Evolutionary conservation across 2,113 vertebrate species (phyloP), one percentile per base, ranked within the genome.

Genomic region (Pterocles orientalis): DNA sequence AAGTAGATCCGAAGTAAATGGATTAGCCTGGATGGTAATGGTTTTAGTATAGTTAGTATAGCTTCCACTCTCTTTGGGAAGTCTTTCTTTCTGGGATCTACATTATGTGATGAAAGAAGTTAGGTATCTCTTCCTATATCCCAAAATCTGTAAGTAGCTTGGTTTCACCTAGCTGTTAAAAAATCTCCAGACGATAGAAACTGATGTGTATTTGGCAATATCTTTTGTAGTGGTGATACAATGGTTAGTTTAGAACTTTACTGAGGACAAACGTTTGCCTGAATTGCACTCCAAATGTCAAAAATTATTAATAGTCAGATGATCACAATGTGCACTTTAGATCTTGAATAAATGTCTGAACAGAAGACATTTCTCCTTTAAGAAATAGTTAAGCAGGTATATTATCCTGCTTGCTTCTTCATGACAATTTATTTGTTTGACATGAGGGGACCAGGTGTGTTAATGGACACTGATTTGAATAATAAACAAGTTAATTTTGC

Each of bases 401-500:
- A 47, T 84, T 57, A 15, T 86, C 36, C 50, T 69, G 76, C 76
- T 88, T 5, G 1, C 75, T 73, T 92, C 84, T 68, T 96, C 75
- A 43, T 83, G 4, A 5, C 47, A 56, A 34, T 82, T 28, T 60
- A 86, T 69, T 65, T 82, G 18, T 77, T 90, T 75, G 34, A 16
- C 14, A 16, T 71, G 56, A 83, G 58, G 78, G 43, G 36, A 21
- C 34, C 33, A n/a, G 31, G 18, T 77, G 3, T 96, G 54, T 76
- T 89, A 78, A 93, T 83, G 83, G 77, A n/a, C 56, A 75, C 45
- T 95, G 81, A 90, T 96, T 79, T 96, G 68, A 96, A 86, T 88
- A 69, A 81, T 89, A 95, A 95, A 85, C 23, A 94, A 97, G 96
- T 96, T 86, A 95, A 82, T 29, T 87, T 82, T 23, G 48, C 18